Conservation (phyloP, 30 jellyfish, hydroid and myxozoan species). For the Euphysa ruthae region DNA sequence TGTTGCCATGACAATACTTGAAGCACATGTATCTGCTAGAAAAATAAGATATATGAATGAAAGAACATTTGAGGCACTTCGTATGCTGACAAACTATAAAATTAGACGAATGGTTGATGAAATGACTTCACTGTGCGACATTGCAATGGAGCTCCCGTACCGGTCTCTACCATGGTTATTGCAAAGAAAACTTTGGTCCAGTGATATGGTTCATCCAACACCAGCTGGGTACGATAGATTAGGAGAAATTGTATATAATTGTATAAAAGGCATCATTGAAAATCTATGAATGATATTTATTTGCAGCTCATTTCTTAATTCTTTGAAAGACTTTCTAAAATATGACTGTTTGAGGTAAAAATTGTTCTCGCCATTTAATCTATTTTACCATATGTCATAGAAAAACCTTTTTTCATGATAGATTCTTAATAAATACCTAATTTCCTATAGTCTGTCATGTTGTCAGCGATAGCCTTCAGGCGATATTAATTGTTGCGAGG, state of each 20-base stretch:
- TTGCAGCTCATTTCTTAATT: too few relatives aligned
- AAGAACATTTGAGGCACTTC: background rate
- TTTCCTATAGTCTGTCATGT: too few relatives aligned
- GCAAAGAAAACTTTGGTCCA: conserved; percentile 39
- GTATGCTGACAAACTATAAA: conserved; percentile 16
- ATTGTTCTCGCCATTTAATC: too few relatives aligned
- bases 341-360: too few relatives aligned
- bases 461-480: too few relatives aligned
- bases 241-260: conserved; percentile 56
- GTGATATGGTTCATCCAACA: conserved; percentile 64
- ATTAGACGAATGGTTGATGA: conserved; percentile 34
- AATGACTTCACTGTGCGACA: conserved; percentile 36
- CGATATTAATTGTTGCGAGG: too few relatives aligned
- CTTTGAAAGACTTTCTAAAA: too few relatives aligned
- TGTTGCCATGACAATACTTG: conserved; percentile 63
- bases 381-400: too few relatives aligned
- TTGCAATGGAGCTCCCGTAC: conserved; percentile 40
- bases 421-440: too few relatives aligned
- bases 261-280: conserved; percentile 15
- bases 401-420: too few relatives aligned
- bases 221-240: conserved; percentile 62
- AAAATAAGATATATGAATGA: conserved; percentile 30
- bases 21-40: conserved; percentile 29
- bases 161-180: conserved; percentile 17
- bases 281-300: background rate